These are phyloP conservation scores for Malaclemys terrapin DNA, from an alignment of 2,113 vertebrate genomes.

Conservation along the genomic window DNA sequence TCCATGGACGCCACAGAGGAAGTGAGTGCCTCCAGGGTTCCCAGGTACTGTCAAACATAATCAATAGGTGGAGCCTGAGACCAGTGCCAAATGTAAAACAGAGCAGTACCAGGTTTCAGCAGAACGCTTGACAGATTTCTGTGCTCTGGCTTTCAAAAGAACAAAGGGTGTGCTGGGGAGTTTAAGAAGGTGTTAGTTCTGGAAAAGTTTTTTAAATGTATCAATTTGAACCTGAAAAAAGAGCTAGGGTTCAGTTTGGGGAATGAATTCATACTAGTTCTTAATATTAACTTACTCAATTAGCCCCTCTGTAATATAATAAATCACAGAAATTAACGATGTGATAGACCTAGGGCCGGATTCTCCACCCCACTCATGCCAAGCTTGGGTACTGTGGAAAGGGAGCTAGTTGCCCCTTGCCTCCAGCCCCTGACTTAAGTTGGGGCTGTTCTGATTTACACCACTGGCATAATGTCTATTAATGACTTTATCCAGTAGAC, in stretches of 20 bases:
- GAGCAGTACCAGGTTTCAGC: background rate
- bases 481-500: background rate
- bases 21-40: background rate
- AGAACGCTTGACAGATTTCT: background rate
- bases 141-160: background rate
- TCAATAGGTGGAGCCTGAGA: background rate
- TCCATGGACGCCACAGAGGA: background rate
- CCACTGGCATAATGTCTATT: background rate
- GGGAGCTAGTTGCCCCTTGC: background rate
- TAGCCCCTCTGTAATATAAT: background rate
- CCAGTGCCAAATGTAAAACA: background rate
- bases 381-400: fast-evolving
- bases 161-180: background rate
- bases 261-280: background rate
- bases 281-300: background rate
- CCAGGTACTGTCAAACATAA: background rate
- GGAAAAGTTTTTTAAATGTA: background rate
- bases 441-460: background rate
- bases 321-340: background rate
- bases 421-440: background rate
- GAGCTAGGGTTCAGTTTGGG: background rate
- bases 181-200: background rate
- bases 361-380: background rate
- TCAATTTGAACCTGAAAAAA: background rate
- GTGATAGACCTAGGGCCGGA: background rate